Base-by-base conservation (phyloP, 2,113 vertebrate genomes). In the Notothenia rossii region DNA sequence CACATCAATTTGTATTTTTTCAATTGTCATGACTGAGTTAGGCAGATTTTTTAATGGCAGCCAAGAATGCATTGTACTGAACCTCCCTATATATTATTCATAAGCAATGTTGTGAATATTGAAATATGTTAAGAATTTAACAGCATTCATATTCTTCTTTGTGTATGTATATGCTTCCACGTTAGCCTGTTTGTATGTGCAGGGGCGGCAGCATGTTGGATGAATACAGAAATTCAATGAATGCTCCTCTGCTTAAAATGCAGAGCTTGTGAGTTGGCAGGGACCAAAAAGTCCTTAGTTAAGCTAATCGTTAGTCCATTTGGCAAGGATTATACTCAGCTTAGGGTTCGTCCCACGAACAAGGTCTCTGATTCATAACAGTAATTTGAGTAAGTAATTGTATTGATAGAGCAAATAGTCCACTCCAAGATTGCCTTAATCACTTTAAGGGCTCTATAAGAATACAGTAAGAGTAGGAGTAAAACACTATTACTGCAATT, bases 261-360 rank as follows among this genome's bases (percentile, higher is more conserved):
- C 91, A 92, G 88, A 86, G 85, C 72, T 82, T 72, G 77, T 87
- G 78, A 82, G 75, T 86, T 92, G 88, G 89, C 87, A 92, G 75
- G 11, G 79, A 84, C 88, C 78, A 87, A 88, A 87, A 93, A 86
- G 86, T 84, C 89, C 84, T 92, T 88, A 88, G 88, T 91, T 91
- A 86, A 92, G 91, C 91, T 92, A 89, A 93, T 93, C 85, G 84
- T 66, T 83, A 86, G 89, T 91, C 86, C 88, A 91, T 94, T 94
- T 93, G 90, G 91, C 86, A 91, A 83, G 89, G 89, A 93, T 93
- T 93, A 91, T 67, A 83, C 79, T 88, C 78, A 81, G 85, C 62
- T 90, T 86, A 91, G 83, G 72, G 81, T 86, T 82, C 75, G 45
- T 85, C 88, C 86, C 72, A 77, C 61, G 67, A 89, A 92, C 86